Evolutionary conservation across 2,888 invertebrate genomes (phyloP), one percentile per base, ranked within the genome.

Genomic region (Balanococcus diminutus): DNA sequence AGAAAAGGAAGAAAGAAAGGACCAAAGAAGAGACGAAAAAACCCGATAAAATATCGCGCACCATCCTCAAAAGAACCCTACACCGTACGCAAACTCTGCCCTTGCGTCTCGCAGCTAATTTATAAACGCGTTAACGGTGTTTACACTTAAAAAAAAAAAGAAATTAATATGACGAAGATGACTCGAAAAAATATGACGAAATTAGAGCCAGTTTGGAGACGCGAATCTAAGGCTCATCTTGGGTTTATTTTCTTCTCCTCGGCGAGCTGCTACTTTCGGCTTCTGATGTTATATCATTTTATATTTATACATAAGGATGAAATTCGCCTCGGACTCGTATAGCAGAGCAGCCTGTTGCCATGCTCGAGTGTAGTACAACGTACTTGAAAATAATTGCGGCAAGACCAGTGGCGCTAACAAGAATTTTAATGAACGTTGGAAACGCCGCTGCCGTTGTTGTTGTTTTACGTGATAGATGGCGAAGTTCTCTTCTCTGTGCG

Each of bases 71-170:
- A 51, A 8, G 1, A 51, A 6, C n/a, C 36, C 36, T 36, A 36
- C 19, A 19, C 19, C 51, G 51, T 6, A 51, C n/a, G 51, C 56
- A 19, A 56, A 9, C 11, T 8, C 2, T 67, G 28, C 61, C 14
- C 14, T 67, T 9, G 28, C 14, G 25, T 67, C 61, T 25, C 61
- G 25, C 25, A 25, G 75, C 75, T 75, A 75, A 75, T 32, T 75
- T 75, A 75, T 75, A 75, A 67, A 75, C 32, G 75, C 75, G 75
- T 75, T 32, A 75, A 75, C 75, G 75, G 28, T 75, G 75, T 75
- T 75, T 75, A 75, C 75, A 75, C 75, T 31, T 75, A 32, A 75
- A 67, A n/a, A 36, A 19, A 28, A n/a, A 61, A 67, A n/a, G 75
- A 19, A 28, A 31, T 32, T 75, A 75, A 75, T 75, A 75, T 19